phyloP scores from a whole-genome alignment of 1,140 invertebrate genomes.

The Lysiphlebus fabarum region DNA sequence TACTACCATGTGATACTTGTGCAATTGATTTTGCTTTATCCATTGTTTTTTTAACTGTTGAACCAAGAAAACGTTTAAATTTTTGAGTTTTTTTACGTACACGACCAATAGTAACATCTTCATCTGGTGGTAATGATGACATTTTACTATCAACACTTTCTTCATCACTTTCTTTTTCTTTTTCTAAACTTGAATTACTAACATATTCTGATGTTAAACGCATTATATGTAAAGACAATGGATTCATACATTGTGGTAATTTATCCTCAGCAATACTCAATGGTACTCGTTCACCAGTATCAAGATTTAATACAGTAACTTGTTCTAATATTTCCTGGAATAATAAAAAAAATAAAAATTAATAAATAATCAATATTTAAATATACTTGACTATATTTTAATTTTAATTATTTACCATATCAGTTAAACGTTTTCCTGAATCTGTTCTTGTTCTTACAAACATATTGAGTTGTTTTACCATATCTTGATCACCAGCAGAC shows the following conservation, averaged over 20 bases:
- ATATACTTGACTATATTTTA: too few species aligned
- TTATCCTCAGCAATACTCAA: slow-evolving; percentile 87
- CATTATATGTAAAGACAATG: slow-evolving; percentile 92
- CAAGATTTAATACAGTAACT: slow-evolving; percentile 88
- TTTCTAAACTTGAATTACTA: slow-evolving; percentile 70
- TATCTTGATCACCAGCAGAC: slow-evolving; percentile 71
- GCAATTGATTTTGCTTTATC: slow-evolving; percentile 87
- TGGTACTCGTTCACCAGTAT: slow-evolving; percentile 87
- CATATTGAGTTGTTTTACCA: slow-evolving; percentile 68
- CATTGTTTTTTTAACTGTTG: slow-evolving; percentile 83
- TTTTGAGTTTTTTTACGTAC: slow-evolving; percentile 57
- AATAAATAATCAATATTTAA: neutral
- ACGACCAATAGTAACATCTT: slow-evolving; percentile 53
- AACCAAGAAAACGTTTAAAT: slow-evolving; percentile 81
- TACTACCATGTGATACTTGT: slow-evolving; percentile 77
- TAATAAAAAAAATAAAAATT: neutral
- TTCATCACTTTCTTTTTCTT: slow-evolving; percentile 77
- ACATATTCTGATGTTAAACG: slow-evolving; percentile 86
- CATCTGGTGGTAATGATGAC: slow-evolving; percentile 60
- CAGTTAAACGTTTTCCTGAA: slow-evolving; percentile 78
- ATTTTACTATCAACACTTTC: slow-evolving; percentile 79
- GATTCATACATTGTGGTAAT: slow-evolving; percentile 81
- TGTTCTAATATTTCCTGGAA: slow-evolving; percentile 83
- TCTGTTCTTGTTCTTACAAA: slow-evolving; percentile 78
- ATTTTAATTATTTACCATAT: slow-evolving; percentile 58